Conservation (phyloP, 2,888 invertebrate genomes). For the Andricus curvator region DNA sequence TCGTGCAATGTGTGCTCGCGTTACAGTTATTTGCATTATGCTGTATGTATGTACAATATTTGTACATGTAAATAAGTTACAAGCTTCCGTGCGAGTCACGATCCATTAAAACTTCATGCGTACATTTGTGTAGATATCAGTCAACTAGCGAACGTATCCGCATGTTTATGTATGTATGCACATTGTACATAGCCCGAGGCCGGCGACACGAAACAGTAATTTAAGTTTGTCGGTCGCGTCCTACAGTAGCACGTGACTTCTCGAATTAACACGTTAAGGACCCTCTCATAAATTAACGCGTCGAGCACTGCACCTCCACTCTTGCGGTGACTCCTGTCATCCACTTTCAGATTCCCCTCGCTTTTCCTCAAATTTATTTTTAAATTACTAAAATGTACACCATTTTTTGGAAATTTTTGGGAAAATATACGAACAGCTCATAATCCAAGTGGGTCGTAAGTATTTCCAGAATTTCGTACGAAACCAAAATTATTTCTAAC, state of each 20-base stretch:
- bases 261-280: slow-evolving; percentile 71
- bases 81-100: slow-evolving; percentile 58
- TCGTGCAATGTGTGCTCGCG: background rate
- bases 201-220: slow-evolving; percentile 70
- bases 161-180: slow-evolving; percentile 49
- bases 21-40: slow-evolving; percentile 18
- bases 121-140: slow-evolving; percentile 50
- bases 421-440: no score
- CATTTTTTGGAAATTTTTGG: no score
- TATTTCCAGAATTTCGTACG: no score
- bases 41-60: slow-evolving; percentile 48
- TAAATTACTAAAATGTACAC: background rate
- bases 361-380: background rate
- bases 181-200: slow-evolving; percentile 58
- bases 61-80: slow-evolving; percentile 57
- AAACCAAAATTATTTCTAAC: no score
- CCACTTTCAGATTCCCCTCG: background rate
- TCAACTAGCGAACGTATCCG: slow-evolving; percentile 41
- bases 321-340: background rate
- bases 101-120: slow-evolving; percentile 63
- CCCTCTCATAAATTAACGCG: slow-evolving; percentile 61
- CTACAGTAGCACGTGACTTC: slow-evolving; percentile 65
- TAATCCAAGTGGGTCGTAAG: no score
- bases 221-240: slow-evolving; percentile 62
- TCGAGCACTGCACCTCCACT: slow-evolving; percentile 47